A percentile compares a stretch with the other conserved stretches of the same genome.
phyloP scores from a whole-genome alignment of 2,113 vertebrate genomes.

The Amazona guildingii region DNA sequence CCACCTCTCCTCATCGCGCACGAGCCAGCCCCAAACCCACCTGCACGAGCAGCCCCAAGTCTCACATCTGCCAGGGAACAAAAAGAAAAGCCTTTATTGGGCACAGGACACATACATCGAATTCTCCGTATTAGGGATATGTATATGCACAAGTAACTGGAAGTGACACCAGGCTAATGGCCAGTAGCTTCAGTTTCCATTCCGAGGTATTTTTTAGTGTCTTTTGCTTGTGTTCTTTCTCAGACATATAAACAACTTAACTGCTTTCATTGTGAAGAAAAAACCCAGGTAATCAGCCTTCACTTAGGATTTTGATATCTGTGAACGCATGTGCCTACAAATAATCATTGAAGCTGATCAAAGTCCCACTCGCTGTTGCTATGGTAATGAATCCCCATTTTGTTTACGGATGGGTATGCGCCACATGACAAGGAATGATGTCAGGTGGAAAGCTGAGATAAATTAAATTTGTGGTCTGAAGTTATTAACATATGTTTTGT shows the following conservation, averaged over 20 bases:
- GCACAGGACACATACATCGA: background rate
- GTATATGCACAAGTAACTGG: background rate
- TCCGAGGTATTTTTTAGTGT: background rate
- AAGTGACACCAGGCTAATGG: background rate
- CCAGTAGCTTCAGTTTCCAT: background rate
- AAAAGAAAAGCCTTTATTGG: constrained; percentile 32
- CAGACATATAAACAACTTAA: background rate
- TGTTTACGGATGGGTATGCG: constrained; percentile 73
- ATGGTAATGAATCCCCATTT: constrained; percentile 75
- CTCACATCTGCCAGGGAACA: constrained; percentile 65
- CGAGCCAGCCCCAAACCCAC: constrained; percentile 70
- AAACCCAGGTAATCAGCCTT: constrained; percentile 63
- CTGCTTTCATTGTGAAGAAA: constrained; percentile 19
- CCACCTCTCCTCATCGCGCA: constrained; percentile 70
- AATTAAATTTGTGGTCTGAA: constrained; percentile 76
- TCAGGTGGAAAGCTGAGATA: constrained; percentile 71
- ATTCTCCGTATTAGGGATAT: background rate
- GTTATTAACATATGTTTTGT: constrained; percentile 72
- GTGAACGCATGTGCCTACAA: constrained; percentile 73
- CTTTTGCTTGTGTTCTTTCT: background rate
- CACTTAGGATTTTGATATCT: constrained; percentile 71
- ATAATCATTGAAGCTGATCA: constrained; percentile 80
- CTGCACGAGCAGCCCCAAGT: constrained; percentile 68
- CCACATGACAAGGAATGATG: constrained; percentile 75
- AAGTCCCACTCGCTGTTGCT: constrained; percentile 75